phyloP scores from a whole-genome alignment of 2,888 invertebrate genomes.

The Tolmerus cingulatus region DNA sequence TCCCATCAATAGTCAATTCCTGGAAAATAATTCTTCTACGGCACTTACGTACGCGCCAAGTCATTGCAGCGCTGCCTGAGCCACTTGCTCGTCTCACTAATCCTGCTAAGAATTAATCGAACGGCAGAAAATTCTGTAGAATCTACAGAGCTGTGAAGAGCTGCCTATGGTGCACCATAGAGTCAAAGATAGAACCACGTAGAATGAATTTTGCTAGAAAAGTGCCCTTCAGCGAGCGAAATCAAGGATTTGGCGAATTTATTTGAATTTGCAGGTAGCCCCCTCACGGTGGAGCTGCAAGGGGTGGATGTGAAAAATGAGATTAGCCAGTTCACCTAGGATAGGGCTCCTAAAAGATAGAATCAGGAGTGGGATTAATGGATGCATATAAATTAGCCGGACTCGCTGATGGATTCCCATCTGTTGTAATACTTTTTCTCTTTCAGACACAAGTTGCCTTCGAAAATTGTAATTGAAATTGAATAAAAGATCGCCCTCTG shows the following conservation, averaged over 20 bases:
- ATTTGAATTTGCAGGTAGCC: background rate
- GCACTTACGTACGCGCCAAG: background rate
- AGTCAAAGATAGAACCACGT: background rate
- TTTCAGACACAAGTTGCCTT: background rate
- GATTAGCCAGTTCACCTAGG: conserved; percentile 11
- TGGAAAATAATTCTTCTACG: background rate
- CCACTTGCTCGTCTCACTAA: background rate
- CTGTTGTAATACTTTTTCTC: conserved; percentile 24
- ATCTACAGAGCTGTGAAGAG: background rate
- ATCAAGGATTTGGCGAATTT: background rate
- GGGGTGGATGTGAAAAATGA: conserved; percentile 14
- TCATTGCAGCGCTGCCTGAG: background rate
- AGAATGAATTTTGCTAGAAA: no score
- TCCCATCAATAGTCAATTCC: background rate
- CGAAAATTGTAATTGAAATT: conserved; percentile 18
- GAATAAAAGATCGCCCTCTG: background rate
- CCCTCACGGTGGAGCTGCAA: background rate
- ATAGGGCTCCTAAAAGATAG: background rate
- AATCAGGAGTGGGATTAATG: background rate
- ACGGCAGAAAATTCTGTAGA: background rate
- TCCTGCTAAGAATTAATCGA: background rate
- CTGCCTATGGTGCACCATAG: background rate
- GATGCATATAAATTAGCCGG: conserved; percentile 31
- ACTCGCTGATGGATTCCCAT: conserved; percentile 26
- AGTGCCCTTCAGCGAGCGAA: background rate